Percentiles rank a stretch among this genome's conserved stretches.
Evolutionary conservation across 2,113 vertebrate species (phyloP).

Genomic region (Misgurnus mizolepis): DNA sequence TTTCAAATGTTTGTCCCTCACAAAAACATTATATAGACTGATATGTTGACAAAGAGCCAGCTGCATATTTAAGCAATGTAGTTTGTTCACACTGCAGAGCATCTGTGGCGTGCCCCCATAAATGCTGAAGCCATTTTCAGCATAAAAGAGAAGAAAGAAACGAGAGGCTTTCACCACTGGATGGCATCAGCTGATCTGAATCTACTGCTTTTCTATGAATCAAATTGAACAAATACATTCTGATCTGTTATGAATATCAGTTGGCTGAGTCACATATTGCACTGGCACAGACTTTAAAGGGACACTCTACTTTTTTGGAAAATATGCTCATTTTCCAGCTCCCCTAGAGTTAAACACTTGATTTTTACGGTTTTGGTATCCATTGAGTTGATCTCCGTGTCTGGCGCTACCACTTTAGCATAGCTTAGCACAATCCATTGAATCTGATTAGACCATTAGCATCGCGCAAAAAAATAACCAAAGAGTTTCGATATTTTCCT

Average conservation of each 20-base stretch:
- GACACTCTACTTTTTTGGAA: not conserved
- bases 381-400: too few species aligned
- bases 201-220: not conserved
- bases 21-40: too few species aligned
- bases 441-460: too few species aligned
- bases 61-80: slow-evolving; percentile 45
- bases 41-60: not conserved
- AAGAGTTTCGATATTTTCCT: too few species aligned
- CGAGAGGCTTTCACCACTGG: slow-evolving; percentile 1
- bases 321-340: too few species aligned
- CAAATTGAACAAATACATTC: not conserved
- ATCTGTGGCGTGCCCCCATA: slow-evolving; percentile 9
- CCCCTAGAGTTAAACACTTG: too few species aligned
- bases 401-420: too few species aligned
- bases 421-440: too few species aligned
- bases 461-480: too few species aligned
- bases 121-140: not conserved
- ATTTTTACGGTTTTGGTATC: too few species aligned
- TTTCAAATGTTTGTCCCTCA: too few species aligned
- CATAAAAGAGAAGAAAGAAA: not conserved
- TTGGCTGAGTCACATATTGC: not conserved
- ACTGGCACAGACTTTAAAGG: not conserved
- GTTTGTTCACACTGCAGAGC: slow-evolving; percentile 13
- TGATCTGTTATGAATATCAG: not conserved
- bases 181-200: not conserved